Percentiles rank a stretch among this genome's conserved stretches.
phyloP scores from a whole-genome alignment of 2,888 invertebrate species.

The Cerastis leucographa region DNA sequence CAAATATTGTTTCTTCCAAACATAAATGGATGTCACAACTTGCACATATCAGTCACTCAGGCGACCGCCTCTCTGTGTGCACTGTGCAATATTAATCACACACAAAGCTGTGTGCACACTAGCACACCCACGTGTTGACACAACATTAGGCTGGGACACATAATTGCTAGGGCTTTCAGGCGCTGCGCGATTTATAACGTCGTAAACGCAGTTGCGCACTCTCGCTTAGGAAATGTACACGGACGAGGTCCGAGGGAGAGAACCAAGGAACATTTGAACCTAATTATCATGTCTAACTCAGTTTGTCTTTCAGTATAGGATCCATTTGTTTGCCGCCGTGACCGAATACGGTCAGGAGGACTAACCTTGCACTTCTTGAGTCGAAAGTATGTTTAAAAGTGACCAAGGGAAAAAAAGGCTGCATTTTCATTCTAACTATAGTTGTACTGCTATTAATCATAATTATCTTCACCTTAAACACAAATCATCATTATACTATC shows the following conservation, averaged over 20 bases:
- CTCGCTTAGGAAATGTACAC: conserved; percentile 35
- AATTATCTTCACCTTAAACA: not conserved
- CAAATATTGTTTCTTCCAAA: not conserved
- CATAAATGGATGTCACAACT: not conserved
- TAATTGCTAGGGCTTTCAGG: conserved; percentile 51
- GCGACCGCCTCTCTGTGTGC: not conserved
- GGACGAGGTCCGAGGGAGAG: conserved; percentile 8
- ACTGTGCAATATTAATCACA: conserved; percentile 42
- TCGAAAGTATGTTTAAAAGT: not conserved
- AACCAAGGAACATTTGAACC: not conserved
- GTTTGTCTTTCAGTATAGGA: not conserved
- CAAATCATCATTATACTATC: not conserved
- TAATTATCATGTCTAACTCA: not conserved
- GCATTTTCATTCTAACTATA: not conserved
- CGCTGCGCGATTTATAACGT: conserved; percentile 48
- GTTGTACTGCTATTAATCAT: not conserved
- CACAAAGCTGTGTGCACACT: conserved; percentile 33
- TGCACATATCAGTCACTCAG: not conserved
- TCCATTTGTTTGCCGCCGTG: not conserved
- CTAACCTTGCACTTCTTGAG: not conserved
- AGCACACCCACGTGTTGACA: conserved; percentile 34
- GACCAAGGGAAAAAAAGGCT: not conserved
- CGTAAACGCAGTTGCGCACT: conserved; percentile 52
- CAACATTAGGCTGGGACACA: conserved; percentile 41
- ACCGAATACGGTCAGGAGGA: not conserved